Evolutionary conservation across 2,888 invertebrate genomes (phyloP), one percentile per base, ranked within the genome.

Genomic region (Criorhina ranunculi): DNA sequence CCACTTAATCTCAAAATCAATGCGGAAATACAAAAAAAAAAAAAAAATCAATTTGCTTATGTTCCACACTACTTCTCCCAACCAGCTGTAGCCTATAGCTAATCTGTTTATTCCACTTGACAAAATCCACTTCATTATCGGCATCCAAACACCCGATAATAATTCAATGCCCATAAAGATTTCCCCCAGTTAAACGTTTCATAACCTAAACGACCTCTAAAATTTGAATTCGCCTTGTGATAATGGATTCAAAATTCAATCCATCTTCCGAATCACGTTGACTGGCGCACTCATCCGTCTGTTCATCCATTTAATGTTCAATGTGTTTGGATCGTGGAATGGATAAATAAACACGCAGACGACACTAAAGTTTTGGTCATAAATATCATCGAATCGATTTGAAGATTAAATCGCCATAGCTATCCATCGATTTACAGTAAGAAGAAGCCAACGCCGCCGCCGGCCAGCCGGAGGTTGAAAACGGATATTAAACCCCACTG

Each of bases 141-240:
- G 44, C 55, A 24, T 40, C 55, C 55, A 42, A 62, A 44, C 33
- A 46, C 9, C 17, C 9, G 29, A 60, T n/a, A 35, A 46, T 70
- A 70, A 70, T 46, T 40, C 12, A 44, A 7, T n/a, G 33, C 19
- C 29, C 17, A 40, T 49, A 70, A 70, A 57, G 29, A 64, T 35
- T 55, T 17, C 53, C 33, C 42, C 31, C n/a, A n/a, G n/a, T n/a
- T n/a, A 77, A 53, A 60, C 51, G 60, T 46, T 37, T 70, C 46
- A 35, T 55, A 53, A 62, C 31, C 64, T 3, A 15, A 11, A 15
- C 40, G 55, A 72, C 72, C 78, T 72, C 29, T 33, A 33, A 49
- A 49, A 72, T 72, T 79, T 57, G 57, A 57, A 79, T 79, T 72
- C 31, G 42, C 57, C 64, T 64, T 70, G n/a, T n/a, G 78, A 78